Percentiles rank a stretch among this genome's conserved stretches.
Conservation (phyloP, 2,113 vertebrate genomes). For the Perca fluviatilis region DNA sequence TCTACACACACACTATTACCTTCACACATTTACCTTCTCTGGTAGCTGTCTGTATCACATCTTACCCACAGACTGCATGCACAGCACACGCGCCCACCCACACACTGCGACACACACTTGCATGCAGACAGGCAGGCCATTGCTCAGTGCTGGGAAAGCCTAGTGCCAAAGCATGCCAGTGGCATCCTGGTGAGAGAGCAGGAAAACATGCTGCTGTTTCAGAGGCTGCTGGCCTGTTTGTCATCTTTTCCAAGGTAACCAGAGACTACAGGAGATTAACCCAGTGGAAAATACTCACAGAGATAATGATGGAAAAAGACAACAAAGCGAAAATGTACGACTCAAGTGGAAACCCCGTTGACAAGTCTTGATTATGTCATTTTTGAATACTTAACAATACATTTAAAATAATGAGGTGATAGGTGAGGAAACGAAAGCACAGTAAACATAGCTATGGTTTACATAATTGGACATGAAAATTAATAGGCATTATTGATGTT, state of each 20-base stretch:
- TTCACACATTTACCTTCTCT: constrained; percentile 4
- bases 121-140: constrained; percentile 50
- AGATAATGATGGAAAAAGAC: constrained; percentile 79
- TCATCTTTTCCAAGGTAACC: constrained; percentile 82
- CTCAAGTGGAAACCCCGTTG: constrained; percentile 69
- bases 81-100: constrained; percentile 45
- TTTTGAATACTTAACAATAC: constrained; percentile 31
- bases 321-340: constrained; percentile 61
- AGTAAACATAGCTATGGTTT: background rate
- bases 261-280: constrained; percentile 76
- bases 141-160: constrained; percentile 74
- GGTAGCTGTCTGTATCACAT: constrained; percentile 12
- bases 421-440: background rate
- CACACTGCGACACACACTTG: constrained; percentile 23
- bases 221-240: constrained; percentile 71
- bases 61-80: constrained; percentile 11
- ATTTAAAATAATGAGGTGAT: constrained; percentile 6
- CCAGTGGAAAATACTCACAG: constrained; percentile 78
- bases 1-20: background rate
- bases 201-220: constrained; percentile 79
- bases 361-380: constrained; percentile 61
- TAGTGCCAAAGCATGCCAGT: constrained; percentile 60
- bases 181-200: constrained; percentile 77
- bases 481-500: background rate
- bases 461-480: background rate